phyloP scores from a whole-genome alignment of 2,888 invertebrate species.

The Heteromyza rotundicornis region DNA sequence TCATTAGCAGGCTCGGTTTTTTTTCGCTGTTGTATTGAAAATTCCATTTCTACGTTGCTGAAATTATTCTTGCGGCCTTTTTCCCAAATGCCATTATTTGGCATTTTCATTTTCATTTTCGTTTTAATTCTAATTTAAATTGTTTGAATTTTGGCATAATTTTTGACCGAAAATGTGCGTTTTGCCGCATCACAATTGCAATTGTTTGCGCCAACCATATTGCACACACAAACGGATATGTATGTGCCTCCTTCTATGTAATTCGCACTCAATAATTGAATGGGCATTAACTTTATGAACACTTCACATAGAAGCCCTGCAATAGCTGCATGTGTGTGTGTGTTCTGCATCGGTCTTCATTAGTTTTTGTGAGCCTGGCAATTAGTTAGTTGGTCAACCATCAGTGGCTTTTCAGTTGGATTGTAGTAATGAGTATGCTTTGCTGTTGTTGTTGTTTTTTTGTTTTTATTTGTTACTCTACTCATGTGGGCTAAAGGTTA shows the following conservation, averaged over 20 bases:
- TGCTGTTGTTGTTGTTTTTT: no score
- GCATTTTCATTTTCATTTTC: no score
- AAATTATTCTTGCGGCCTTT: background rate
- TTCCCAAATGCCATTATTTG: background rate
- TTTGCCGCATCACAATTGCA: background rate
- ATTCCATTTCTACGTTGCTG: background rate
- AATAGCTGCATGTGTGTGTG: background rate
- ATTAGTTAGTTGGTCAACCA: no score
- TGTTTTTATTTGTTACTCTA: no score
- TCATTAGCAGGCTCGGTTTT: background rate
- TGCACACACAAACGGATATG: background rate
- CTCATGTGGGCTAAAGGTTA: no score
- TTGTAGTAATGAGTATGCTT: no score
- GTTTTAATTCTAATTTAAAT: constrained; percentile 3
- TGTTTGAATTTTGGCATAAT: background rate
- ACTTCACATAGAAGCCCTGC: background rate
- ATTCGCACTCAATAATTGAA: background rate
- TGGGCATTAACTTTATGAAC: background rate
- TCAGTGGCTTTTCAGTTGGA: no score
- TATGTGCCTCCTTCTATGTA: background rate
- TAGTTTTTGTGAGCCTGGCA: background rate
- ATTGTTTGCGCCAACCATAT: no score
- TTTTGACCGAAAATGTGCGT: background rate
- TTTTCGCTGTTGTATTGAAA: no score
- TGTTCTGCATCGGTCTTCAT: background rate